Conservation (phyloP, 2,888 invertebrate species). For the Eupithecia vulgata region DNA sequence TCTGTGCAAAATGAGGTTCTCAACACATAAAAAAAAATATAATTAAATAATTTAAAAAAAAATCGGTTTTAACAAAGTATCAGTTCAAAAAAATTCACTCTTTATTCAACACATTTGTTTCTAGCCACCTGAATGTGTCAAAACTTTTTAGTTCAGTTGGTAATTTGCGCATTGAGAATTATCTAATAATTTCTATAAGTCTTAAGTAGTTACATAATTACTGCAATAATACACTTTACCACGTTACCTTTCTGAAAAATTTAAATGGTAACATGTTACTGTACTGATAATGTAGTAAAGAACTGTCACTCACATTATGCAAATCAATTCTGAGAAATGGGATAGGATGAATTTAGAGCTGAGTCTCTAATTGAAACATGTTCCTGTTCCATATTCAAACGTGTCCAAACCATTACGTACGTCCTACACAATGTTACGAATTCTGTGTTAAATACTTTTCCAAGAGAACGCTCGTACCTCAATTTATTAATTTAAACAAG, state of each 20-base stretch:
- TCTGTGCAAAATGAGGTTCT: too few relatives aligned
- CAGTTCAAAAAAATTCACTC: too few relatives aligned
- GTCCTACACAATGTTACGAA: neutral
- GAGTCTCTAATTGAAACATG: neutral
- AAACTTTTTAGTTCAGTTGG: too few relatives aligned
- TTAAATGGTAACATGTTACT: neutral
- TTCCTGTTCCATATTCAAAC: conserved; percentile 6
- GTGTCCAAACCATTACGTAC: neutral
- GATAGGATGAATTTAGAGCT: neutral
- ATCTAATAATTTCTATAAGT: too few relatives aligned
- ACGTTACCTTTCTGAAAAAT: neutral
- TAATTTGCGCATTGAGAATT: too few relatives aligned
- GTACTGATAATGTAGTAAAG: neutral
- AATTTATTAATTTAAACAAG: neutral
- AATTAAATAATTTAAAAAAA: too few relatives aligned
- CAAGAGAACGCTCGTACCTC: too few relatives aligned
- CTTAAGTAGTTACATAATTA: too few relatives aligned
- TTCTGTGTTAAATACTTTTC: neutral
- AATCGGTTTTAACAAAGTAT: too few relatives aligned
- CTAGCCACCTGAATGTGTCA: too few relatives aligned
- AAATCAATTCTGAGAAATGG: neutral
- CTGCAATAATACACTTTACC: neutral
- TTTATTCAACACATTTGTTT: neutral
- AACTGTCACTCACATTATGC: neutral
- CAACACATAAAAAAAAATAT: too few relatives aligned